Percentiles rank a stretch among this genome's conserved stretches.
Evolutionary conservation across 30 jellyfish, hydroid and myxozoan species (phyloP).

Genomic region (Aurelia coerulea): DNA sequence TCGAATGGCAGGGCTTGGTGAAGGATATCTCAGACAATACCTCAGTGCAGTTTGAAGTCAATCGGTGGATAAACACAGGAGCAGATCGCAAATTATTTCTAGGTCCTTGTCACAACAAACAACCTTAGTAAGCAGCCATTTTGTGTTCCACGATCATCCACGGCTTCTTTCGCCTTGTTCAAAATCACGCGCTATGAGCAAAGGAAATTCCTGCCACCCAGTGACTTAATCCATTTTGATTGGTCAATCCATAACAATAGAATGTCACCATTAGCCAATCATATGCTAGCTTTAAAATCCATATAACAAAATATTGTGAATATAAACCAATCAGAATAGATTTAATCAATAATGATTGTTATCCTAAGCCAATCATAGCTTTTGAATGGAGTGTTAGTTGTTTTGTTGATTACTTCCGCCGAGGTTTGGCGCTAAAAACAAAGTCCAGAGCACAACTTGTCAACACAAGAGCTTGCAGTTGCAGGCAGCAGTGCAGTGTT

Average conservation of each 20-base stretch:
- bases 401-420: conserved; percentile 25
- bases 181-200: conserved; percentile 98
- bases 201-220: conserved; percentile 90
- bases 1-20: too few relatives aligned
- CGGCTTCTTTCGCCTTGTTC: conserved; percentile 96
- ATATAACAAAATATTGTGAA: background rate
- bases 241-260: conserved; percentile 38
- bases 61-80: background rate
- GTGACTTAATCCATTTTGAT: conserved; percentile 44
- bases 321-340: background rate
- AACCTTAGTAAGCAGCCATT: conserved; percentile 50
- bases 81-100: conserved; percentile 15
- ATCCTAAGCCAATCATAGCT: background rate
- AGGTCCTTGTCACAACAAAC: conserved; percentile 21
- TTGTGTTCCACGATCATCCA: conserved; percentile 56
- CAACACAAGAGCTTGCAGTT: too few relatives aligned
- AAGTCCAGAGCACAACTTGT: conserved; percentile 4
- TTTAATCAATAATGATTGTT: background rate
- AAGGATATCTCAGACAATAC: too few relatives aligned
- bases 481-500: too few relatives aligned
- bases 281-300: background rate
- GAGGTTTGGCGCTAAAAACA: conserved; percentile 66
- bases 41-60: conserved; percentile 3
- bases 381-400: background rate
- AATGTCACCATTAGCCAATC: conserved; percentile 42